Percentiles rank a stretch among this genome's conserved stretches.
Evolutionary conservation across 2,888 invertebrate species (phyloP).

Genomic region (Eustalomyia histrio): DNA sequence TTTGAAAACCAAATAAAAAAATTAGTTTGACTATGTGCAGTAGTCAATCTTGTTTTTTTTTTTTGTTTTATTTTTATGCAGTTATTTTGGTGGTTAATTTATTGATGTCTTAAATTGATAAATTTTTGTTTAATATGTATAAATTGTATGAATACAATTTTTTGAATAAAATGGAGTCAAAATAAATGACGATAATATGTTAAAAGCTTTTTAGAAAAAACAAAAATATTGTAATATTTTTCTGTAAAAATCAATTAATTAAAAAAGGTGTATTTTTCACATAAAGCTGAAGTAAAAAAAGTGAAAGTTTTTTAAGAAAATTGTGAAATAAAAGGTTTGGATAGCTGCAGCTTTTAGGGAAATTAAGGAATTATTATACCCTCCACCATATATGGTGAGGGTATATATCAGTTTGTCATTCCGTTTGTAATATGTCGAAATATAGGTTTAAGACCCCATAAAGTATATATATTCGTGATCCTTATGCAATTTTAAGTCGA

Average conservation of each 20-base stretch:
- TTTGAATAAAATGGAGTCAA: background rate
- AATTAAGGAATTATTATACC: too few relatives aligned
- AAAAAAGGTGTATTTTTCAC: conserved; percentile 31
- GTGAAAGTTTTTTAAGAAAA: conserved; percentile 51
- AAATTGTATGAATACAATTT: background rate
- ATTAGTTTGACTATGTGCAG: background rate
- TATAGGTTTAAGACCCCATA: too few relatives aligned
- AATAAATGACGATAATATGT: background rate
- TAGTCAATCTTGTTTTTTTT: conserved; percentile 19
- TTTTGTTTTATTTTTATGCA: background rate
- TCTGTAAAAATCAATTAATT: conserved; percentile 3
- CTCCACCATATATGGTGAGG: too few relatives aligned
- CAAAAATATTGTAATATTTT: background rate
- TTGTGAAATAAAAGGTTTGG: conserved; percentile 37
- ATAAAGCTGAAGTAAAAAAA: conserved; percentile 31
- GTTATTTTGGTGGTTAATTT: conserved; percentile 30
- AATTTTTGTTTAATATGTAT: conserved; percentile 26
- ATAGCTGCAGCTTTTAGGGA: too few relatives aligned
- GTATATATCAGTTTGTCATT: too few relatives aligned
- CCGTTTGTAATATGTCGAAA: too few relatives aligned
- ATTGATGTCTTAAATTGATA: conserved; percentile 50
- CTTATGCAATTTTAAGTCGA: too few relatives aligned
- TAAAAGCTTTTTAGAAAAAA: conserved; percentile 11
- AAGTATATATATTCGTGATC: too few relatives aligned
- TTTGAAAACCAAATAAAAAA: background rate